Conservation (phyloP, 2,797 vertebrate species). For the Hipposideros larvatus region DNA sequence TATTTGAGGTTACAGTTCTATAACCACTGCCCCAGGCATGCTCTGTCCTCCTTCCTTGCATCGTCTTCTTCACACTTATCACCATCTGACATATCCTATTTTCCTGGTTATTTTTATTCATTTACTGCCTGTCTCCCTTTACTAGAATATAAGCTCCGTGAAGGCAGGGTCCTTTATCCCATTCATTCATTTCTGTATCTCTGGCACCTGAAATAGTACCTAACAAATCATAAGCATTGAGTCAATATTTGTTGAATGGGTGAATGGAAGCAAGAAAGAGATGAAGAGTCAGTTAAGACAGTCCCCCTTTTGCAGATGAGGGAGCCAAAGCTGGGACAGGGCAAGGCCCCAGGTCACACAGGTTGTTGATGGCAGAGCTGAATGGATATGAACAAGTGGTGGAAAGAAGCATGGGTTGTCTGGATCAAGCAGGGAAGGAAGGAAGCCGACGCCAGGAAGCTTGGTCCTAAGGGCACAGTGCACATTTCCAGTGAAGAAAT, state of each 20-base stretch:
- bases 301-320: background rate
- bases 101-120: background rate
- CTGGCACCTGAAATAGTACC: too few species aligned
- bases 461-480: background rate
- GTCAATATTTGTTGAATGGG: background rate
- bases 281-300: background rate
- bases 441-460: background rate
- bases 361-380: background rate
- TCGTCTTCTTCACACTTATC: background rate
- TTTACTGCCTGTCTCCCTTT: background rate
- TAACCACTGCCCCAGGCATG: fast-evolving
- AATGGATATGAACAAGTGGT: background rate
- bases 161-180: background rate
- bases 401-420: background rate
- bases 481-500: background rate
- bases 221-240: background rate
- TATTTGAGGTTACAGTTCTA: background rate
- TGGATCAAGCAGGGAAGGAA: background rate
- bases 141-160: background rate
- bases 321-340: background rate
- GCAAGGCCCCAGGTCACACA: background rate
- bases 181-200: background rate
- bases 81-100: background rate
- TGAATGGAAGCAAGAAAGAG: background rate
- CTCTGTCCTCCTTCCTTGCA: background rate